Conservation (phyloP, 2,797 vertebrate genomes). For the Dryobates pubescens region DNA sequence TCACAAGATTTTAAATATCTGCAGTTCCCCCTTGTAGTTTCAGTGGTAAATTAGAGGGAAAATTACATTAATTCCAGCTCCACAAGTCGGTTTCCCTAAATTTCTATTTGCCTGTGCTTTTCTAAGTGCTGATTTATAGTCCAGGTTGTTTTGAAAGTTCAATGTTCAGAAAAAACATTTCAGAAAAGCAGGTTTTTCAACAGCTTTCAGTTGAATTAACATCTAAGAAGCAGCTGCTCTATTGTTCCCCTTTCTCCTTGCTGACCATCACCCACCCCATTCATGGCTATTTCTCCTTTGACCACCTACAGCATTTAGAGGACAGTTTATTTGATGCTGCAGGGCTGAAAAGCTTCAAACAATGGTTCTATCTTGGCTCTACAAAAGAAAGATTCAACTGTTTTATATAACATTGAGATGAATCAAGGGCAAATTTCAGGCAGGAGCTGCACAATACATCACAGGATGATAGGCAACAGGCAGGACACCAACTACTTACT, state of each 20-base stretch:
- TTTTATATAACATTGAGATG: background rate
- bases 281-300: background rate
- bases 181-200: background rate
- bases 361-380: background rate
- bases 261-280: background rate
- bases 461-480: rapidly evolving
- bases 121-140: background rate
- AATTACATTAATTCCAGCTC: background rate
- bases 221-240: background rate
- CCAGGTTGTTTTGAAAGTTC: background rate
- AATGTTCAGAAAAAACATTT: background rate
- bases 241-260: background rate
- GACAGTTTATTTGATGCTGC: background rate
- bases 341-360: background rate
- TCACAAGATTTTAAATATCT: background rate
- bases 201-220: background rate
- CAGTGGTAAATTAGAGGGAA: conserved; percentile 10
- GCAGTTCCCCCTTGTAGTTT: conserved; percentile 3
- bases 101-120: background rate
- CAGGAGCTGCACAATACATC: background rate
- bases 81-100: background rate
- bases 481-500: conserved; percentile 24
- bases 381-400: background rate
- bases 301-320: background rate
- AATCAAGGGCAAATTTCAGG: background rate